A percentile compares a stretch with the other conserved stretches of the same genome.
Conservation (phyloP, 2,797 vertebrate genomes). For the Micropoecilia bifurca region DNA sequence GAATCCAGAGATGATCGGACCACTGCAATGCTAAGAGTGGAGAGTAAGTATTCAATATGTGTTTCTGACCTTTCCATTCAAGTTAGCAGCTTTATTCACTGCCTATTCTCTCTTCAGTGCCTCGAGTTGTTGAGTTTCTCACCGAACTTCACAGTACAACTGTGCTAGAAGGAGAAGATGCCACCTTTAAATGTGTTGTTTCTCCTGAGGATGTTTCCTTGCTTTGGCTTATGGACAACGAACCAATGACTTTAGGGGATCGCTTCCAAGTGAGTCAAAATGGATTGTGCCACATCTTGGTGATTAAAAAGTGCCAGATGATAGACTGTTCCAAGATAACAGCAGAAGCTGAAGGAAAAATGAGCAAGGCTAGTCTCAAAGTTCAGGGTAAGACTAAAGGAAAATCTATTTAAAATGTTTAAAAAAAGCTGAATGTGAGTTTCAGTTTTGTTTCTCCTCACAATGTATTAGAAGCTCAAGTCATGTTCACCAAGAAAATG, state of each 20-base stretch:
- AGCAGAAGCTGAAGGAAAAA: slow-evolving; percentile 83
- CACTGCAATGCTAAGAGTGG: slow-evolving; percentile 71
- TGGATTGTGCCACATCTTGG: slow-evolving; percentile 86
- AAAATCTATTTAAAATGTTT: not conserved
- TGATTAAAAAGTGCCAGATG: slow-evolving; percentile 83
- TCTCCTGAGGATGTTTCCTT: slow-evolving; percentile 84
- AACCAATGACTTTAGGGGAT: slow-evolving; percentile 67
- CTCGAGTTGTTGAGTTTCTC: slow-evolving; percentile 90
- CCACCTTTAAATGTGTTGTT: slow-evolving; percentile 87
- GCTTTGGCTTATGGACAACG: slow-evolving; percentile 87
- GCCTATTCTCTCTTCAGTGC: slow-evolving; percentile 67
- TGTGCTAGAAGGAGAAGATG: slow-evolving; percentile 84
- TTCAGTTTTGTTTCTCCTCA: not conserved
- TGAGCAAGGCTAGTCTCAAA: slow-evolving; percentile 87
- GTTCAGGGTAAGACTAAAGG: slow-evolving; percentile 77
- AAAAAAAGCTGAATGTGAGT: not conserved
- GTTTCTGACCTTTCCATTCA: not conserved
- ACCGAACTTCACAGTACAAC: slow-evolving; percentile 89
- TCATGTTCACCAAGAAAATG: slow-evolving; percentile 88
- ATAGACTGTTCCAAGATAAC: slow-evolving; percentile 85
- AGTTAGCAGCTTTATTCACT: not conserved
- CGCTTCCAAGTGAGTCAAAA: slow-evolving; percentile 78
- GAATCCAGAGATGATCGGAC: slow-evolving; percentile 83
- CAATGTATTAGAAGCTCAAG: slow-evolving; percentile 86
- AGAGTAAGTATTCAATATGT: slow-evolving; percentile 67